phyloP scores from a whole-genome alignment of 1,140 invertebrate genomes.

The Drosophila paulistorum region DNA sequence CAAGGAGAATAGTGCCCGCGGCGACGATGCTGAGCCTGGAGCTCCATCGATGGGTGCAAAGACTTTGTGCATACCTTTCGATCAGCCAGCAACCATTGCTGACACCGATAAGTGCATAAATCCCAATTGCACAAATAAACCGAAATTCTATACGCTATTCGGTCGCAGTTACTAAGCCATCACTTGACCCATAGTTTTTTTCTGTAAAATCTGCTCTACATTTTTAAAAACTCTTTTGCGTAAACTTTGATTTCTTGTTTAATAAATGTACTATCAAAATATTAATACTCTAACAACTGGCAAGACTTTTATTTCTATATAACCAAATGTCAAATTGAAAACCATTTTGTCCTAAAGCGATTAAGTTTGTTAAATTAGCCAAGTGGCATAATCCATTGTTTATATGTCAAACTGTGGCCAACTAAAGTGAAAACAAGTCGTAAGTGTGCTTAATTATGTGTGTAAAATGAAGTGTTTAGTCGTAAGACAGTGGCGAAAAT shows the following conservation, averaged over 20 bases:
- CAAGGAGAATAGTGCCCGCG: slow-evolving; percentile 95
- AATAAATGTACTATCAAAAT: slow-evolving; percentile 14
- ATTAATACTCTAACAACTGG: background rate
- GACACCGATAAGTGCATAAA: slow-evolving; percentile 92
- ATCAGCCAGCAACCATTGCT: slow-evolving; percentile 89
- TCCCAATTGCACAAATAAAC: slow-evolving; percentile 91
- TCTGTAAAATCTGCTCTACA: background rate
- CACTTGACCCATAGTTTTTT: background rate
- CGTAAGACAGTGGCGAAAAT: too few relatives aligned
- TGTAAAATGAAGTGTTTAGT: too few relatives aligned
- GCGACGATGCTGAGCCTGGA: slow-evolving; percentile 88
- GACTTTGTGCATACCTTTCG: slow-evolving; percentile 97
- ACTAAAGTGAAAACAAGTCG: background rate
- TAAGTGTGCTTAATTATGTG: too few relatives aligned
- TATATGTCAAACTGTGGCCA: too few relatives aligned
- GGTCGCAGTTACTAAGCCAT: slow-evolving; percentile 94
- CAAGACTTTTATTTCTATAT: too few relatives aligned
- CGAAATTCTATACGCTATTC: slow-evolving; percentile 96
- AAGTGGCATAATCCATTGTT: too few relatives aligned
- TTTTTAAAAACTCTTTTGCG: background rate
- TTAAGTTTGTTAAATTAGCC: too few relatives aligned
- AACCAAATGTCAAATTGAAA: too few relatives aligned
- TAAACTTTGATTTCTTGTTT: slow-evolving; percentile 2
- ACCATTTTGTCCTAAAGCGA: too few relatives aligned
- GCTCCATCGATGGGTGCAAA: slow-evolving; percentile 99